These are phyloP conservation scores for Lepidonotus clava DNA, from an alignment of 2,888 invertebrate species.

Conservation along the genomic window DNA sequence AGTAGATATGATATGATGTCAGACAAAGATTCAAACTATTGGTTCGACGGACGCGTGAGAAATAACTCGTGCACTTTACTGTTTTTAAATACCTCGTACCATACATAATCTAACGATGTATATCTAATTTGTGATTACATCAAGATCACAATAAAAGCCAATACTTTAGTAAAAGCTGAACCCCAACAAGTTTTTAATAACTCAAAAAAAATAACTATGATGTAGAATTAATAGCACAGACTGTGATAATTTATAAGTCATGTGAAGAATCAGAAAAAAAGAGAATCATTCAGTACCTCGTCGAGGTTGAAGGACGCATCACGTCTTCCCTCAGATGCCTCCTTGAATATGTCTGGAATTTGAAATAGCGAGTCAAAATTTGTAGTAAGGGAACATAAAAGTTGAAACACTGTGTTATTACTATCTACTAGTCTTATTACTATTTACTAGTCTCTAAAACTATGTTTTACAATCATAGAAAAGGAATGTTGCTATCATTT, in stretches of 20 bases:
- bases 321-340: not conserved
- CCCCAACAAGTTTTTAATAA: not conserved
- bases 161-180: not conserved
- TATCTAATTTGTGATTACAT: not conserved
- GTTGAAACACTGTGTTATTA: not conserved
- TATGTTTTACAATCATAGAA: too few species aligned
- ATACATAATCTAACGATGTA: not conserved
- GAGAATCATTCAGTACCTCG: too few species aligned
- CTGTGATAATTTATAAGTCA: not conserved
- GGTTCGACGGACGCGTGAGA: not conserved
- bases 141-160: not conserved
- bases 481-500: not conserved
- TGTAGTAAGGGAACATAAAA: too few species aligned
- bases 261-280: too few species aligned
- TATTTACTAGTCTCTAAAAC: too few species aligned
- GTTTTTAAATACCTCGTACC: not conserved
- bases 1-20: not conserved
- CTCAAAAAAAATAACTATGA: not conserved
- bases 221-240: not conserved
- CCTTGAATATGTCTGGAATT: not conserved
- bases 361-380: not conserved
- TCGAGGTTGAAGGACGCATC: not conserved
- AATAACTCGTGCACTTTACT: not conserved
- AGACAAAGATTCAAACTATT: not conserved
- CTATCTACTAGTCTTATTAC: too few species aligned